Evolutionary conservation across 2,888 invertebrate species (phyloP).

Genomic region (Cephus runcator): DNA sequence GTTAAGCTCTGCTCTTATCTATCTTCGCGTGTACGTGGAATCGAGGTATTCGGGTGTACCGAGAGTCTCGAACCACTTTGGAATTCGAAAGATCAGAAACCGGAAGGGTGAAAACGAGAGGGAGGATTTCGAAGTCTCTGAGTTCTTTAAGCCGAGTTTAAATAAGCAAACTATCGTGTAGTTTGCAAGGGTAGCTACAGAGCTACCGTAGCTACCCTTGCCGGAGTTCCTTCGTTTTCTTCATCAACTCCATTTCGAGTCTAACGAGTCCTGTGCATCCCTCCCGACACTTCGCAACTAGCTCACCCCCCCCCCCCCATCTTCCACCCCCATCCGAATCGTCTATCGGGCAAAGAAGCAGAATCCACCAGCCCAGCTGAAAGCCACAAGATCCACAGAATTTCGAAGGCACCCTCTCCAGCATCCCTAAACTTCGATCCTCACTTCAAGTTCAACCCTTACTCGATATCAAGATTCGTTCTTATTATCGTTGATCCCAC

Average conservation of each 20-base stretch:
- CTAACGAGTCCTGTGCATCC: not conserved
- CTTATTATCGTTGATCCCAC: too few relatives aligned
- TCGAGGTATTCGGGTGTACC: not conserved
- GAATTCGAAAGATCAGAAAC: too few relatives aligned
- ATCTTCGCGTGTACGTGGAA: too few relatives aligned
- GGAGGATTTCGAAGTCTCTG: conserved; percentile 10
- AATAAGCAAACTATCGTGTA: conserved; percentile 47
- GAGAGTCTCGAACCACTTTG: conserved; percentile 15
- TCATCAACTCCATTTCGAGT: conserved; percentile 24
- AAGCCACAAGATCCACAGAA: too few relatives aligned
- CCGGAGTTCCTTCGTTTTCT: conserved; percentile 5
- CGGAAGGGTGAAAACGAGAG: too few relatives aligned
- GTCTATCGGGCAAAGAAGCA: too few relatives aligned
- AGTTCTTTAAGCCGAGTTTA: conserved; percentile 46
- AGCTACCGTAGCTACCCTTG: conserved; percentile 23
- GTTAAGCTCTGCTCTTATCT: too few relatives aligned
- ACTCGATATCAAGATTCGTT: too few relatives aligned
- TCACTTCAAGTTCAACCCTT: too few relatives aligned
- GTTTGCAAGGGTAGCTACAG: conserved; percentile 17
- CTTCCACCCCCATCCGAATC: not conserved
- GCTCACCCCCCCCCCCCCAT: not conserved
- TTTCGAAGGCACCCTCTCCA: too few relatives aligned
- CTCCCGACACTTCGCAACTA: conserved; percentile 8
- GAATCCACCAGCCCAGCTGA: too few relatives aligned
- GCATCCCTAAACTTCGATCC: too few relatives aligned